Evolutionary conservation across 2,797 vertebrate genomes (phyloP), one percentile per base, ranked within the genome.

Genomic region (Rousettus madagascariensis): DNA sequence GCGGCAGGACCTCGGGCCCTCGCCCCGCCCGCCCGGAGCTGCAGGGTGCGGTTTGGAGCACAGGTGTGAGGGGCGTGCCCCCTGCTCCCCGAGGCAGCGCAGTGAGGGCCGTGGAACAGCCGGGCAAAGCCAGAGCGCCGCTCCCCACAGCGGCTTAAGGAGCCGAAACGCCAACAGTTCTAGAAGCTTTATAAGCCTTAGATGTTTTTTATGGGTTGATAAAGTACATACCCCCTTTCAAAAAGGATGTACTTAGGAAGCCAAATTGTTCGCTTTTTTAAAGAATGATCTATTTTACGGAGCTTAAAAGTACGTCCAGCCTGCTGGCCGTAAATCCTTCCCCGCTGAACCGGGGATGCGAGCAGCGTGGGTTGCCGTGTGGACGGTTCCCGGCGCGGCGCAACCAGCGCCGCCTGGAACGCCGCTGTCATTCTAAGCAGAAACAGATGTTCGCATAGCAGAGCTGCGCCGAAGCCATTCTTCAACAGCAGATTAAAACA

Each of bases 401-500:
- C 90, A 95, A 96, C 95, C 97, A 97, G 97, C 89, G 75, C 97
- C 95, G 96, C 97, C 97, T 96, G 97, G 98, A 97, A 97, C 96
- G 94, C 97, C 97, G 97, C 98, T 92, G 90, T 97, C 97, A 96
- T 95, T 98, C 98, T 98, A 98, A 98, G 98, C 98, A 98, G 98
- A 98, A 98, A 98, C 98, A 98, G 98, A 98, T 98, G 98, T 98
- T 97, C 71, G 95, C 97, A 90, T 97, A 95, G 96, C 96, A 78
- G 97, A 97, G 96, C 94, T 93, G 91, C 84, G 97, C 96, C 98
- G 97, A 97, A 98, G 98, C 96, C 96, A 93, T 97, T 97, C 98
- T 98, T 98, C 98, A 98, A 97, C 97, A 96, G 96, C 95, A 98
- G 98, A 98, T 98, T 98, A 98, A 98, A 98, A 98, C 98, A 98